These are phyloP conservation scores for Megaceryle torquata DNA, from an alignment of 2,113 vertebrate species.

Conservation along the genomic window DNA sequence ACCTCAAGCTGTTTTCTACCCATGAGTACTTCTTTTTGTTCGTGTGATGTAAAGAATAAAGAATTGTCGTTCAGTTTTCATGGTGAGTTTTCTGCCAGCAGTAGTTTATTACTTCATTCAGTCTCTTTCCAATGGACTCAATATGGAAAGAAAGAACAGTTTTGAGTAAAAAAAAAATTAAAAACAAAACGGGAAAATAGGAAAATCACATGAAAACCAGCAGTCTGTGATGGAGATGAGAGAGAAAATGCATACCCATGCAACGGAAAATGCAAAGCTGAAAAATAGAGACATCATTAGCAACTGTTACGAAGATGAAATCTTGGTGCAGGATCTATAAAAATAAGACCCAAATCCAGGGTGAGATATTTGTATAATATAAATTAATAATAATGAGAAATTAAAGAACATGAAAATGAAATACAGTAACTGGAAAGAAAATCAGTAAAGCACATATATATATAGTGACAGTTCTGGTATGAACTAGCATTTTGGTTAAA, in stretches of 20 bases:
- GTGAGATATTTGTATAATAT: neutral
- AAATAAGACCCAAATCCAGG: neutral
- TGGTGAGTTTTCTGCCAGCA: neutral
- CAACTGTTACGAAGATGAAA: neutral
- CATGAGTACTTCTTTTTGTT: neutral
- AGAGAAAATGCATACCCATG: neutral
- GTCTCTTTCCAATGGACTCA: neutral
- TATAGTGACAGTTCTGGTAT: neutral
- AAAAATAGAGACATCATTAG: neutral
- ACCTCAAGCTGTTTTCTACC: neutral
- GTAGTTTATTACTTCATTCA: neutral
- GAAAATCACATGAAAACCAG: neutral
- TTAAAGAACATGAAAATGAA: neutral
- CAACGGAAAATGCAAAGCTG: neutral
- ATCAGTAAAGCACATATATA: neutral
- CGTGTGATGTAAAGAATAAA: neutral
- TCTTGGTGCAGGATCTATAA: neutral
- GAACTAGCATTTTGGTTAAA: neutral
- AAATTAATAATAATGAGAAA: neutral
- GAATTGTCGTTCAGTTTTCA: slow-evolving; percentile 9
- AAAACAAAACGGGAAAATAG: neutral
- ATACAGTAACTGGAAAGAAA: neutral
- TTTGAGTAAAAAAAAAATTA: neutral
- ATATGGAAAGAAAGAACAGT: neutral
- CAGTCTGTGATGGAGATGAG: neutral